These are phyloP conservation scores for Bilobella aurantiaca DNA, from an alignment of 1,140 invertebrate species.

Conservation along the genomic window DNA sequence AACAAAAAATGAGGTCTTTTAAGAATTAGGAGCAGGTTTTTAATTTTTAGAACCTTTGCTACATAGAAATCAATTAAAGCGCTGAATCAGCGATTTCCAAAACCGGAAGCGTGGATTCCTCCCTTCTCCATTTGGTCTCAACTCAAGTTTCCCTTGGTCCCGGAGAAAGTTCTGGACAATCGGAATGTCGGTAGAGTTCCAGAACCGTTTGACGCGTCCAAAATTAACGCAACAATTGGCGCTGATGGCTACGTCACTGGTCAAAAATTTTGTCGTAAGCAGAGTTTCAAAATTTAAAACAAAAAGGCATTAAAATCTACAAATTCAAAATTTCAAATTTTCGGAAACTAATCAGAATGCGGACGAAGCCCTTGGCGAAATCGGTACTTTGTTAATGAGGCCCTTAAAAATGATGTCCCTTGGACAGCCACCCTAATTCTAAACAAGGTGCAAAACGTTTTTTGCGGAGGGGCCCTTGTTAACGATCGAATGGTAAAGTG, in stretches of 20 bases:
- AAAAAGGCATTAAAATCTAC: background rate
- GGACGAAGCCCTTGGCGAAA: background rate
- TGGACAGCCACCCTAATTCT: slow-evolving; percentile 23
- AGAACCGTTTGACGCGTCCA: background rate
- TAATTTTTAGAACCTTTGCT: too few species aligned
- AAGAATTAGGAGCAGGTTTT: background rate
- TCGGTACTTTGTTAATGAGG: background rate
- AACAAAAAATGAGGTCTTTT: too few species aligned
- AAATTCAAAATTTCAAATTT: background rate
- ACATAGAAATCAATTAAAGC: background rate
- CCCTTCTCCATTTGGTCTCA: background rate
- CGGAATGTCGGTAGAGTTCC: background rate
- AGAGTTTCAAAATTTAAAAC: background rate
- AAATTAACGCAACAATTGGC: background rate
- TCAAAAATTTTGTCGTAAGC: slow-evolving; percentile 1
- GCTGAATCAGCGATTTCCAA: background rate
- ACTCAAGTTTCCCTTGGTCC: background rate
- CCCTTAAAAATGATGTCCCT: slow-evolving; percentile 11
- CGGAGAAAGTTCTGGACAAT: background rate
- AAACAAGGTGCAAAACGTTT: slow-evolving; percentile 5
- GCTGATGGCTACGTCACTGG: background rate
- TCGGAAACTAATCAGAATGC: background rate
- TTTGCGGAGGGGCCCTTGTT: slow-evolving; percentile 20
- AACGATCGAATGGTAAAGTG: slow-evolving; percentile 3
- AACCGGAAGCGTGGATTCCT: background rate